A percentile compares a stretch with the other conserved stretches of the same genome.
phyloP scores from a whole-genome alignment of 2,797 vertebrate species.

The Channa striata region DNA sequence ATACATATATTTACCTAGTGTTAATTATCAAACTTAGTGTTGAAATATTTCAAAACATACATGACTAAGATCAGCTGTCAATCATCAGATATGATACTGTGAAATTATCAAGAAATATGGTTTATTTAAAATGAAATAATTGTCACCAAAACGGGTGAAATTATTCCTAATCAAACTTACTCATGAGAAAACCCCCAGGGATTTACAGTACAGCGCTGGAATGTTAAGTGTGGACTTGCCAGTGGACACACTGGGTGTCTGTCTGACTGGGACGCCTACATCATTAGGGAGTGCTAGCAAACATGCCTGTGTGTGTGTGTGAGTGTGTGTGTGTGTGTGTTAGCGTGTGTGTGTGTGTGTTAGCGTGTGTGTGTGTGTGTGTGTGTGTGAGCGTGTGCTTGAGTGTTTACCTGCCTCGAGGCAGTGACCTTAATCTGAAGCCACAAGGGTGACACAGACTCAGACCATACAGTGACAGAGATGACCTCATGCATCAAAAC shows the following conservation, averaged over 20 bases:
- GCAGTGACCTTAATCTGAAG: constrained; percentile 71
- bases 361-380: neutral
- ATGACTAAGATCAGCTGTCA: too few relatives aligned
- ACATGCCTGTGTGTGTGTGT: neutral
- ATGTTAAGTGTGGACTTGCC: constrained; percentile 45
- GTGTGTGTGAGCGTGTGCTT: neutral
- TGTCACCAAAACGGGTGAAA: constrained; percentile 1
- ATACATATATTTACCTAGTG: too few relatives aligned
- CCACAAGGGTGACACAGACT: constrained; percentile 63
- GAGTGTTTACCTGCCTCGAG: constrained; percentile 50
- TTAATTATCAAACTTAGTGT: too few relatives aligned
- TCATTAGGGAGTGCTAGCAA: constrained; percentile 27
- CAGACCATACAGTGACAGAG: constrained; percentile 61
- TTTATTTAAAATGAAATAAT: neutral
- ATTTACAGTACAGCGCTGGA: constrained; percentile 20
- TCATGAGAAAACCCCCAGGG: neutral
- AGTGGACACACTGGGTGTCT: constrained; percentile 22
- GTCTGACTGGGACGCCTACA: constrained; percentile 51
- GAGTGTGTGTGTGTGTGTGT: constrained; percentile 3
- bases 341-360: neutral
- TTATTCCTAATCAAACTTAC: neutral
- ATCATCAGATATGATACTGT: too few relatives aligned
- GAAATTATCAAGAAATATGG: neutral
- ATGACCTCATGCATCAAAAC: constrained; percentile 61
- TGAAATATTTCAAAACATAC: too few relatives aligned